Evolutionary conservation across 2,113 vertebrate genomes (phyloP).

Genomic region (Hippocampus barbouri): DNA sequence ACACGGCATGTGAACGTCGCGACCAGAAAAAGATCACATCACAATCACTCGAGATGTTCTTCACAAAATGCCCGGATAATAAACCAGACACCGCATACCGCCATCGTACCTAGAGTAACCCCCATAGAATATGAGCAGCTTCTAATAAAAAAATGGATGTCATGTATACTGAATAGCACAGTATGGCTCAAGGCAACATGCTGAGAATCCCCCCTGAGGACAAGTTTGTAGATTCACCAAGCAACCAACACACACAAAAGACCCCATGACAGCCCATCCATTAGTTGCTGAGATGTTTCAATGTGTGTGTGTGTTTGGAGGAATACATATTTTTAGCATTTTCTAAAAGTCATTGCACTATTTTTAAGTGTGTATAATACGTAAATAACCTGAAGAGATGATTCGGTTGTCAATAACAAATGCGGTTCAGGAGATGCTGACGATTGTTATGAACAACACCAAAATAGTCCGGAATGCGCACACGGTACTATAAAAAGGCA

Average conservation of each 20-base stretch:
- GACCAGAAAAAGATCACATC: background rate
- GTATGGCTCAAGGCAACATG: conserved; percentile 30
- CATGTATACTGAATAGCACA: conserved; percentile 15
- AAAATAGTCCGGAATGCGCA: background rate
- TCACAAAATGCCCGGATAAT: background rate
- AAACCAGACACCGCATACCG: background rate
- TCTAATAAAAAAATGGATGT: conserved; percentile 37
- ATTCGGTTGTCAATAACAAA: background rate
- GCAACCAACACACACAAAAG: background rate
- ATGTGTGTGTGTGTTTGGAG: too few species aligned
- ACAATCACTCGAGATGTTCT: background rate
- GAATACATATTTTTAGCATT: background rate
- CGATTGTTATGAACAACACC: background rate
- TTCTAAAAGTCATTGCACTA: background rate
- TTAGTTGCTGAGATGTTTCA: background rate
- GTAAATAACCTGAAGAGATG: background rate
- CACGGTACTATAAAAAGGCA: background rate
- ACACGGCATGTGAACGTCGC: background rate
- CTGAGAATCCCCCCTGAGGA: conserved; percentile 8
- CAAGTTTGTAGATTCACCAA: conserved; percentile 23
- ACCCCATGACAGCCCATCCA: background rate
- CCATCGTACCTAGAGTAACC: too few species aligned
- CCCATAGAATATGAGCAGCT: background rate
- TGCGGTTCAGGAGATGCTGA: background rate
- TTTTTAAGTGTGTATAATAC: background rate